phyloP scores from a whole-genome alignment of 2,113 vertebrate species.

The Plecturocebus donacophilus region DNA sequence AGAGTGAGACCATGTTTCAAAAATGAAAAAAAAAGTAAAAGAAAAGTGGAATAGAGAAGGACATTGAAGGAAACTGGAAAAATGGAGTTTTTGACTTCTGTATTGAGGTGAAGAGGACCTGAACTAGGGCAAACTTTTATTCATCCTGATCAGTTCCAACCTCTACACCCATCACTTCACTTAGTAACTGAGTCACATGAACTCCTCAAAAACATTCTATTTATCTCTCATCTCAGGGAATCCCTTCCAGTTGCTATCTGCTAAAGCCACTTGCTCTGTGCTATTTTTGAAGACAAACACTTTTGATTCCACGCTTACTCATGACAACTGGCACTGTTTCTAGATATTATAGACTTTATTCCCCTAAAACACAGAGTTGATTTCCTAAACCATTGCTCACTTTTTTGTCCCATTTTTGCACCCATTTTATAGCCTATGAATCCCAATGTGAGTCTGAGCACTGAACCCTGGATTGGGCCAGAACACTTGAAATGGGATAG shows the following conservation, averaged over 20 bases:
- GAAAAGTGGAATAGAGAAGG: background rate
- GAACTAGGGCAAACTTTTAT: rapidly evolving
- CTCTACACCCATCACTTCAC: background rate
- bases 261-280: background rate
- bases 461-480: background rate
- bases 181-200: background rate
- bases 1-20: too few species aligned
- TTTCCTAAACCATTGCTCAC: background rate
- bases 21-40: too few species aligned
- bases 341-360: background rate
- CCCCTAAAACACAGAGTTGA: background rate
- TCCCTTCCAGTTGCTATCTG: background rate
- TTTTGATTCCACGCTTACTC: background rate
- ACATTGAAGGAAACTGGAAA: background rate
- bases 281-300: background rate
- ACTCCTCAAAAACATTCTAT: background rate
- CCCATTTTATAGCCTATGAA: background rate
- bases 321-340: background rate
- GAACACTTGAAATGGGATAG: background rate
- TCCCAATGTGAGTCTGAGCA: background rate
- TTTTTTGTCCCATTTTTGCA: background rate
- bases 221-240: background rate
- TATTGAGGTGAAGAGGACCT: background rate
- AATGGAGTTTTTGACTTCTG: background rate
- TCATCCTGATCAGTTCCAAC: background rate